Evolutionary conservation across 2,113 vertebrate species (phyloP).

Genomic region (Cynocephalus volans): DNA sequence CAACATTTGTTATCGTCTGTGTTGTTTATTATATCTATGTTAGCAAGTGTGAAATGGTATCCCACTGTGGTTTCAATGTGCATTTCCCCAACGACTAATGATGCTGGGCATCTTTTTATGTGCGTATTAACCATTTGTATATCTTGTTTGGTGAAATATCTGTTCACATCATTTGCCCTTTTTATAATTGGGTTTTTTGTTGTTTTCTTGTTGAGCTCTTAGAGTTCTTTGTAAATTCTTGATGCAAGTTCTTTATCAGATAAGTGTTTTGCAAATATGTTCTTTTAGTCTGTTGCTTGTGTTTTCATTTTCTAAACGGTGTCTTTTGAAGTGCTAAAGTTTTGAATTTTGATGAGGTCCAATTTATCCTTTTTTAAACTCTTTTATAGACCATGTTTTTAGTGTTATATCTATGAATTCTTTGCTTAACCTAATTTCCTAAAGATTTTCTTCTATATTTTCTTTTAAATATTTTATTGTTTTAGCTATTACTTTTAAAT

Average conservation of each 20-base stretch:
- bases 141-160: background rate
- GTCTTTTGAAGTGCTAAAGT: background rate
- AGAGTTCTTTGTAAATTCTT: constrained; percentile 4
- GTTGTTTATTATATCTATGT: background rate
- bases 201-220: background rate
- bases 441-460: background rate
- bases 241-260: background rate
- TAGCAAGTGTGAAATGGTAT: background rate
- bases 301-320: background rate
- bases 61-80: background rate
- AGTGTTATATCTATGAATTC: background rate
- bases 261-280: background rate
- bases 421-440: background rate
- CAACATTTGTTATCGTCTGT: background rate
- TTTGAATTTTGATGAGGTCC: background rate
- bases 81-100: background rate
- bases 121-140: background rate
- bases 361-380: background rate
- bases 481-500: background rate
- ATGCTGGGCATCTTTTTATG: background rate
- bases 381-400: background rate
- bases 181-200: background rate
- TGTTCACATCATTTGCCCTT: background rate
- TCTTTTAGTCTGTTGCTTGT: background rate
- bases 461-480: background rate